Conservation (phyloP, 2,797 vertebrate genomes). For the Leptodactylus fallax region DNA sequence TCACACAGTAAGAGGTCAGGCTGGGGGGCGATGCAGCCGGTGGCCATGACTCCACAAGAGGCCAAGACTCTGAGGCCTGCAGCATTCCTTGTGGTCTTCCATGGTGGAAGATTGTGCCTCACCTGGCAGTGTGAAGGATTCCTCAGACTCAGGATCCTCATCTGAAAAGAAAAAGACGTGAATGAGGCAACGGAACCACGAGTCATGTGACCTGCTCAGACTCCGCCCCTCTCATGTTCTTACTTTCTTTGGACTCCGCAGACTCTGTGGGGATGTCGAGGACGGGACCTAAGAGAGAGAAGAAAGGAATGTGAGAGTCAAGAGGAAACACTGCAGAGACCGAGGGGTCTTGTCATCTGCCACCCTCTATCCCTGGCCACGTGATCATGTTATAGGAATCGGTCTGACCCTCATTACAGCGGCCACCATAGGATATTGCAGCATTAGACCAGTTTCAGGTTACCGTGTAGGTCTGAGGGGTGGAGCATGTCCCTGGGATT, state of each 20-base stretch:
- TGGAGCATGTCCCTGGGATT: too few relatives aligned
- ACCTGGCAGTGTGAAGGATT: slow-evolving; percentile 48
- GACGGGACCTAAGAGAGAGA: slow-evolving; percentile 9
- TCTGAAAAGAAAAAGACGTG: not conserved
- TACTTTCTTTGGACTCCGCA: slow-evolving; percentile 53
- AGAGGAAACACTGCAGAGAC: not conserved
- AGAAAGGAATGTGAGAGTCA: slow-evolving; percentile 65
- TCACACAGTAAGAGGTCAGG: too few relatives aligned
- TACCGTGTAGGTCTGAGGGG: too few relatives aligned
- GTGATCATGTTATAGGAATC: too few relatives aligned
- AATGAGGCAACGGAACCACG: not conserved
- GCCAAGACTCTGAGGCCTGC: too few relatives aligned
- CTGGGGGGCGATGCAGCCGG: too few relatives aligned
- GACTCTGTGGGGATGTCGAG: slow-evolving; percentile 29
- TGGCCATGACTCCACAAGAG: too few relatives aligned
- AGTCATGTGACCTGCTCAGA: not conserved
- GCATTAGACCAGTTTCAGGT: too few relatives aligned
- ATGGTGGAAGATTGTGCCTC: not conserved
- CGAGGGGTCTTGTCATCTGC: too few relatives aligned
- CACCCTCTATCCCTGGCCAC: too few relatives aligned
- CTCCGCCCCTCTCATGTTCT: not conserved
- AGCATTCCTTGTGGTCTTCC: not conserved
- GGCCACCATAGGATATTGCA: too few relatives aligned
- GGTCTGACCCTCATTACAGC: too few relatives aligned
- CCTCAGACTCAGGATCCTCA: slow-evolving; percentile 40